Evolutionary conservation across 2,113 vertebrate genomes (phyloP).

Genomic region (Uria aalge): DNA sequence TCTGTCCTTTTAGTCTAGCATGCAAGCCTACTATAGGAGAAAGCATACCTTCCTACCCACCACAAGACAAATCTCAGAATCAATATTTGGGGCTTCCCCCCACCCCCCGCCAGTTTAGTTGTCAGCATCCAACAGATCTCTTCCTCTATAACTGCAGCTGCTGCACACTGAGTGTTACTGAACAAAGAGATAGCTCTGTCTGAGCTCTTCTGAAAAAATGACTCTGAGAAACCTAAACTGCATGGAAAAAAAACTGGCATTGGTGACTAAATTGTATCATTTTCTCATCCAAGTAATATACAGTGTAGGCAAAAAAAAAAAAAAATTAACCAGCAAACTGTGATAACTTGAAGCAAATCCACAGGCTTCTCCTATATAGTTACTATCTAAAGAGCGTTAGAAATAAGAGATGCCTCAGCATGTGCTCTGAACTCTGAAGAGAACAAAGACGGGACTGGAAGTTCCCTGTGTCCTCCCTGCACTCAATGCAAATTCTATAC

Average conservation of each 20-base stretch:
- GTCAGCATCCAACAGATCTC: not conserved
- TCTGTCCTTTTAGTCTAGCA: not conserved
- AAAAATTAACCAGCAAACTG: not conserved
- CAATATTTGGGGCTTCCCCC: not conserved
- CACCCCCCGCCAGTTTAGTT: fast-evolving
- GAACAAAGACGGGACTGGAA: not conserved
- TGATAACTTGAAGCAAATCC: not conserved
- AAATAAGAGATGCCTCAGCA: not conserved
- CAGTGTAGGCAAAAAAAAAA: not conserved
- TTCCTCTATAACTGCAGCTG: not conserved
- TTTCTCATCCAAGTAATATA: not conserved
- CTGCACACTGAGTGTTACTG: not conserved
- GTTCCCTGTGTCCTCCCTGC: not conserved
- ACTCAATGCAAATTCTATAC: not conserved
- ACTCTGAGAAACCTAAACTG: not conserved
- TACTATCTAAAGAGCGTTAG: not conserved
- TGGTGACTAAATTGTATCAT: not conserved
- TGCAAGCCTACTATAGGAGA: not conserved
- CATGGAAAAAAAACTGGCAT: not conserved
- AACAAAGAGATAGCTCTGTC: not conserved
- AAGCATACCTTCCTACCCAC: not conserved
- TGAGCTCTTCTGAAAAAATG: not conserved
- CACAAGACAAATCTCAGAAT: not conserved
- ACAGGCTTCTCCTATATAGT: not conserved
- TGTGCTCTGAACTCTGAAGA: not conserved